Percentiles rank a stretch among this genome's conserved stretches.
phyloP scores from a whole-genome alignment of 1,140 invertebrate species.

The Drosophila sproati region DNA sequence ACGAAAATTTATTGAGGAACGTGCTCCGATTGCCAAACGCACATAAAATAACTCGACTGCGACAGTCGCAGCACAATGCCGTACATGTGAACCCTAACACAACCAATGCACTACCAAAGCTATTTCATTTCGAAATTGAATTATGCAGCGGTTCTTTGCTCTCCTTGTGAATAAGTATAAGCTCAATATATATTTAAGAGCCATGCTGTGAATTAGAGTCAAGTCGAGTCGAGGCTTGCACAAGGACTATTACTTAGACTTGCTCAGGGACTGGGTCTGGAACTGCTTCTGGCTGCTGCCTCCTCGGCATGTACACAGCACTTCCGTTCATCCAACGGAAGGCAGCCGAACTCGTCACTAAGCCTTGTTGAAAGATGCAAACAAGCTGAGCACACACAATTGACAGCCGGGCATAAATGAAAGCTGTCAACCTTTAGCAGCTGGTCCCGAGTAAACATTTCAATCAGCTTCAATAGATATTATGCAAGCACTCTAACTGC shows the following conservation, averaged over 20 bases:
- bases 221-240: not conserved
- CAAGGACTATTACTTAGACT: not conserved
- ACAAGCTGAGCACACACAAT: conserved; percentile 22
- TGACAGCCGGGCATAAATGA: conserved; percentile 24
- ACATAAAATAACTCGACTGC: conserved; percentile 69
- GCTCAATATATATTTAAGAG: conserved; percentile 59
- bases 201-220: conserved; percentile 40
- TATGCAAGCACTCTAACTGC: not conserved
- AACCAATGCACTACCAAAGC: conserved; percentile 5
- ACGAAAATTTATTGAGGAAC: conserved; percentile 68
- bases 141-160: conserved; percentile 48
- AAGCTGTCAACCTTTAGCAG: conserved; percentile 17
- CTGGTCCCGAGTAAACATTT: conserved; percentile 7
- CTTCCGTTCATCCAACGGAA: conserved; percentile 6
- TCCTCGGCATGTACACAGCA: conserved; percentile 10
- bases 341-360: not conserved
- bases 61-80: conserved; percentile 31
- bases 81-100: not conserved
- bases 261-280: conserved; percentile 1
- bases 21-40: conserved; percentile 57
- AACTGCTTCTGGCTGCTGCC: conserved; percentile 3
- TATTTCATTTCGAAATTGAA: conserved; percentile 56
- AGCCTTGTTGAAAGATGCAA: conserved; percentile 24
- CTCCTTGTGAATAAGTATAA: conserved; percentile 21
- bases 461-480: not conserved